Evolutionary conservation across 1,140 invertebrate species (phyloP), one percentile per base, ranked within the genome.

Genomic region (Probaryconus sp.): DNA sequence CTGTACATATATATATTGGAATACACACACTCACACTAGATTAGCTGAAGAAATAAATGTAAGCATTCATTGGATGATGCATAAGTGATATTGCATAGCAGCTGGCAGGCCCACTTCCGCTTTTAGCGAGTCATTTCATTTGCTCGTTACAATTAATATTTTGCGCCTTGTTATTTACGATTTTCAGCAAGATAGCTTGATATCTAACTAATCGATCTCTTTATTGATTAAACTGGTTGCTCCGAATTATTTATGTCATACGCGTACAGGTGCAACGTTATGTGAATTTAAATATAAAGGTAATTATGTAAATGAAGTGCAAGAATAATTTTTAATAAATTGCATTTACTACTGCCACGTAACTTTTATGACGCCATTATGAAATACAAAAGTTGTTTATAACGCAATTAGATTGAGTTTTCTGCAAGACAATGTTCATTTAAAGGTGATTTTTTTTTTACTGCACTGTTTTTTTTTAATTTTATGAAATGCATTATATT

Each of bases 71-170:
- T 20, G 30, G 21, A 13, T 9, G 40, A 43, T 51, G 28, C 30
- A 9, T 31, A 31, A 48, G 30, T 6, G 28, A 26, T 31, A 47
- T 28, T 33, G 16, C 17, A 14, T n/a, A 26, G 26, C 53, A 68
- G 53, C 53, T 68, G 64, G 14, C 35, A 7, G 11, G 28, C 14
- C 20, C 4, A 43, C 14, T 56, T 58, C 31, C 51, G 33, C 16
- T 42, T 30, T 17, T 40, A 33, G 3, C 51, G 9, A 47, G 26
- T 47, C 35, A 68, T 42, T 69, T 50, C 38, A 43, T 9, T 20
- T 4, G 30, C 33, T 71, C 50, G 43, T 55, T 55, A 38, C 38
- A 70, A 61, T 64, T 71, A 71, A 61, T 61, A 64, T 40, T 71
- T 63, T 58, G 35, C 45, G 43, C 51, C 58, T 24, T 37, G 10